A percentile compares a stretch with the other conserved stretches of the same genome.
Evolutionary conservation across 2,888 invertebrate genomes (phyloP).

Genomic region (Conus canariensis): DNA sequence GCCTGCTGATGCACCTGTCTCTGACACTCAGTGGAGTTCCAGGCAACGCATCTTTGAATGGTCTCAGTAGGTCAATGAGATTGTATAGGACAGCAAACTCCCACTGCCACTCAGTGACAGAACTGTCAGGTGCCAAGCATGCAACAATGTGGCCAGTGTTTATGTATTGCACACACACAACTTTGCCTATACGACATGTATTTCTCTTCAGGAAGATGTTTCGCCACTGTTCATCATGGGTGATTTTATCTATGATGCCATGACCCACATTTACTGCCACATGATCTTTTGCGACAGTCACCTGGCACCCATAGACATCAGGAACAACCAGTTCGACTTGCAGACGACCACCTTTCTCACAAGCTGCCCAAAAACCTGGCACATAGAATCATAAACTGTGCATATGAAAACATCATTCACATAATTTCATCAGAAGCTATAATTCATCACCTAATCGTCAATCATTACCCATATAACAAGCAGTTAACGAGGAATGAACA

Average conservation of each 20-base stretch:
- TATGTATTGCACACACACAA: neutral
- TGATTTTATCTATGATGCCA: neutral
- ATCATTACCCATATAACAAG: neutral
- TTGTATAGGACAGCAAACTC: no score
- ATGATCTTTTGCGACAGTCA: neutral
- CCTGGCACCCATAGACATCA: neutral
- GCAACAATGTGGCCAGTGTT: neutral
- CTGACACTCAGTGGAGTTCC: neutral
- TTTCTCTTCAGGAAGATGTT: neutral
- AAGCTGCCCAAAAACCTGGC: no score
- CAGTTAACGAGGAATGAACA: neutral
- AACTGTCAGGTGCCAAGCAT: neutral
- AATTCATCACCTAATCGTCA: no score
- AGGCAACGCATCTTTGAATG: neutral
- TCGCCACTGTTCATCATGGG: neutral
- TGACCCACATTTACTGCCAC: neutral
- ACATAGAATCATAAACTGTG: neutral
- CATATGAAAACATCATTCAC: neutral
- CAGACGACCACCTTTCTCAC: neutral
- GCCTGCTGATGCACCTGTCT: neutral
- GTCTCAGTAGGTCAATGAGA: neutral
- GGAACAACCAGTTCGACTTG: neutral
- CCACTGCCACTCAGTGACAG: neutral
- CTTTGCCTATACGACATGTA: neutral
- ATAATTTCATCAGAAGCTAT: no score